Percentiles rank a stretch among this genome's conserved stretches.
Conservation (phyloP, 2,888 invertebrate genomes). For the Phaedon cochleariae region DNA sequence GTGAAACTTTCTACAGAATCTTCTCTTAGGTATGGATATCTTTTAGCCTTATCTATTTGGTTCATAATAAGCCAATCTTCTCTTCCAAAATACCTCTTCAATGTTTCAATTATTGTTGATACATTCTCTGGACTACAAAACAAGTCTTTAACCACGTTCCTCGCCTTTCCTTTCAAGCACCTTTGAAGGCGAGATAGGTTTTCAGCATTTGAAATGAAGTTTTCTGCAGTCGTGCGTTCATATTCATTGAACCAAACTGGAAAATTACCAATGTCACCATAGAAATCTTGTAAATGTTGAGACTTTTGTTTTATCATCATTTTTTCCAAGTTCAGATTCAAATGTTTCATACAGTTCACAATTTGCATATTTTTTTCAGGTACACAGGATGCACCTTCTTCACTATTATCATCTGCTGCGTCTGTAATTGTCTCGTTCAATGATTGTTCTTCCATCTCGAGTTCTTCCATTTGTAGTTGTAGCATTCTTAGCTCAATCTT, state of each 20-base stretch:
- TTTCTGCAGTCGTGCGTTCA: constrained; percentile 1
- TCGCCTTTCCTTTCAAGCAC: constrained; percentile 4
- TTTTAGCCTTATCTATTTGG: constrained; percentile 2
- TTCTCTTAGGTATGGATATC: neutral
- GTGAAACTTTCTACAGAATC: constrained; percentile 5
- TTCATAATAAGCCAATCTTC: constrained; percentile 6
- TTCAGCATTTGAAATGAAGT: neutral
- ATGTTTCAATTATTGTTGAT: too few relatives aligned
- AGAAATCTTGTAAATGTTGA: neutral
- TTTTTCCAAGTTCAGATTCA: constrained; percentile 7
- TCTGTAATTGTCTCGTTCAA: too few relatives aligned
- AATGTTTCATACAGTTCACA: neutral
- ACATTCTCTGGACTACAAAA: neutral
- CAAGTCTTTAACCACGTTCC: neutral
- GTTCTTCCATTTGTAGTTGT: too few relatives aligned
- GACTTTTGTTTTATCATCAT: constrained; percentile 6
- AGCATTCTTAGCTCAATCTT: too few relatives aligned
- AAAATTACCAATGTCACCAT: constrained; percentile 3
- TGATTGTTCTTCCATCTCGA: too few relatives aligned
- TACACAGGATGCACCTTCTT: too few relatives aligned
- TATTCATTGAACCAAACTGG: constrained; percentile 13
- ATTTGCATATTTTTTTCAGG: too few relatives aligned
- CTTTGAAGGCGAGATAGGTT: constrained; percentile 7
- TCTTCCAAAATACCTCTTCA: too few relatives aligned
- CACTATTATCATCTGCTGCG: too few relatives aligned